Evolutionary conservation across 2,888 invertebrate species (phyloP).

Genomic region (Adelphocoris suturalis): DNA sequence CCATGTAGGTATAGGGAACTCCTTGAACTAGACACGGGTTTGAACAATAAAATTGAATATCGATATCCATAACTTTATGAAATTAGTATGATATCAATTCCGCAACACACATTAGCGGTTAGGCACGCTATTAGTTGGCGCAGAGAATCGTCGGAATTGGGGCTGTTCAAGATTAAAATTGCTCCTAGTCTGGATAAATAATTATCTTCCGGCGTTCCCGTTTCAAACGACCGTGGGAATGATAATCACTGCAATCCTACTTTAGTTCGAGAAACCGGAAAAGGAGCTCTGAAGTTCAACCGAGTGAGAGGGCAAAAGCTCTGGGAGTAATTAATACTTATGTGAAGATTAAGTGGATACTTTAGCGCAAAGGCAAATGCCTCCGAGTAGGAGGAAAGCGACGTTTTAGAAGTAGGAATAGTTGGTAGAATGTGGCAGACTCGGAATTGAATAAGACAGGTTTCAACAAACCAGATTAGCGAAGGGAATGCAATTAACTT

Average conservation of each 20-base stretch:
- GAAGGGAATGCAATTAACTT: constrained; percentile 66
- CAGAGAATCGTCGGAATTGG: background rate
- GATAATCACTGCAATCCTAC: constrained; percentile 36
- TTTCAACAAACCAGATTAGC: constrained; percentile 62
- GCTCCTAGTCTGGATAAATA: constrained; percentile 1
- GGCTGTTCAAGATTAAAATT: background rate
- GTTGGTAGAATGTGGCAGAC: constrained; percentile 27
- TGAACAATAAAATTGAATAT: too few species aligned
- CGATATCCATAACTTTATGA: background rate
- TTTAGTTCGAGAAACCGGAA: constrained; percentile 26
- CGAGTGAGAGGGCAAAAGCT: background rate
- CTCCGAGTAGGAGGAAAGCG: background rate
- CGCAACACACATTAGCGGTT: background rate
- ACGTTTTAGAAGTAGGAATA: constrained; percentile 36
- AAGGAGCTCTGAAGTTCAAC: constrained; percentile 29
- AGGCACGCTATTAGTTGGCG: too few species aligned
- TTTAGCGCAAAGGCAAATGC: constrained; percentile 12
- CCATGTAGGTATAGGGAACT: too few species aligned
- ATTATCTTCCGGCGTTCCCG: background rate
- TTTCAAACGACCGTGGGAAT: constrained; percentile 1
- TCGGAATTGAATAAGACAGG: constrained; percentile 65
- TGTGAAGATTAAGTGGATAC: constrained; percentile 57
- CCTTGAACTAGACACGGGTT: too few species aligned
- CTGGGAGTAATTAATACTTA: constrained; percentile 54
- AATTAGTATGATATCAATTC: background rate